A percentile compares a stretch with the other conserved stretches of the same genome.
These are phyloP conservation scores for Lepidostoma basale DNA, from an alignment of 1,140 invertebrate genomes.

Conservation along the genomic window DNA sequence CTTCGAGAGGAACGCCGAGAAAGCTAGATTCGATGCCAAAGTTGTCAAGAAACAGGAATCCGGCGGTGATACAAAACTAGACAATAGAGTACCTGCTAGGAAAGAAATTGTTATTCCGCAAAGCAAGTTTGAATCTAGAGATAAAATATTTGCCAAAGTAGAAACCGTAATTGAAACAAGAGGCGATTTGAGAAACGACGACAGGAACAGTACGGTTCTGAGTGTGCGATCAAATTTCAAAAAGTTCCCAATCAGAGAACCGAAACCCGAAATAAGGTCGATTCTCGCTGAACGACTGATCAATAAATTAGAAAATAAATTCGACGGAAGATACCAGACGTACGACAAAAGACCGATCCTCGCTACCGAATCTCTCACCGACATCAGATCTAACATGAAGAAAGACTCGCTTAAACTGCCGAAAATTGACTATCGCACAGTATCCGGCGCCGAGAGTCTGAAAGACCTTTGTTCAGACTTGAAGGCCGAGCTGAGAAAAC, in stretches of 20 bases:
- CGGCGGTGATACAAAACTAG: not conserved
- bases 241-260: conserved; percentile 3
- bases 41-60: conserved; percentile 18
- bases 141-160: conserved; percentile 39
- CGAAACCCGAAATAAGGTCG: conserved; percentile 14
- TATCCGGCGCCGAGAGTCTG: conserved; percentile 16
- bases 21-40: conserved; percentile 31
- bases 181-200: conserved; percentile 38
- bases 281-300: conserved; percentile 18
- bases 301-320: conserved; percentile 15
- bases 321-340: not conserved
- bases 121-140: conserved; percentile 10
- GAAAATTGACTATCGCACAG: not conserved
- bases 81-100: conserved; percentile 1
- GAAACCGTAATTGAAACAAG: conserved; percentile 28
- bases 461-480: conserved; percentile 26
- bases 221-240: conserved; percentile 14
- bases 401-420: conserved; percentile 19
- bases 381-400: conserved; percentile 2
- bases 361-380: conserved; percentile 29
- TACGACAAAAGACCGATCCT: conserved; percentile 4
- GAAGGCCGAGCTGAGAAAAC: conserved; percentile 11
- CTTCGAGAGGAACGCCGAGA: conserved; percentile 39
- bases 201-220: not conserved
- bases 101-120: conserved; percentile 9